Evolutionary conservation across 2,888 invertebrate genomes (phyloP).

Genomic region (Apodemia duryi): DNA sequence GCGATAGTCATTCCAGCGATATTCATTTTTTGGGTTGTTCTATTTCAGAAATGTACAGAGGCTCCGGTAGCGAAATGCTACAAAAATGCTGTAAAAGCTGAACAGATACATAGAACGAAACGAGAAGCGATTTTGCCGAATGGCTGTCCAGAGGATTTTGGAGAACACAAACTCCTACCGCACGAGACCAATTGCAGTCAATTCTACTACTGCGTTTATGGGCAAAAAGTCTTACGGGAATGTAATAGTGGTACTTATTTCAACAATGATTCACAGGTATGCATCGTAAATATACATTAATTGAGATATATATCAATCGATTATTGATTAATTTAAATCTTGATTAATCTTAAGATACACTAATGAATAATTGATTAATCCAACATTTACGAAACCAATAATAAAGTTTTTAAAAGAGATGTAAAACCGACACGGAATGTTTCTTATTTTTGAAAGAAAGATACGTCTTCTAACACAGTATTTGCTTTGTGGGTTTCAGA

Average conservation of each 20-base stretch:
- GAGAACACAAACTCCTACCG: conserved; percentile 38
- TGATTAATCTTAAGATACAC: too few species aligned
- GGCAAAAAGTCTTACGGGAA: conserved; percentile 30
- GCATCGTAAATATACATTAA: too few species aligned
- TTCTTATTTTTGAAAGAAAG: too few species aligned
- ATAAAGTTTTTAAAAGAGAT: too few species aligned
- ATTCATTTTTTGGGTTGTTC: background rate
- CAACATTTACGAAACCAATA: too few species aligned
- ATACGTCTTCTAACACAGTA: too few species aligned
- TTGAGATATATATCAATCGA: too few species aligned
- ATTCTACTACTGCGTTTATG: conserved; percentile 43
- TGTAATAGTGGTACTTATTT: conserved; percentile 37
- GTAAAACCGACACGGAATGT: too few species aligned
- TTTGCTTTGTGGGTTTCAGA: background rate
- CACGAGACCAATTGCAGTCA: conserved; percentile 41
- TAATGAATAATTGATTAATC: too few species aligned
- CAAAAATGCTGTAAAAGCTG: background rate
- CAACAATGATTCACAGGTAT: conserved; percentile 35
- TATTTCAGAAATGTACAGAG: background rate
- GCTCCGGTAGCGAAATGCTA: background rate
- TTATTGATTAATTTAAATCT: too few species aligned
- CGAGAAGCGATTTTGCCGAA: conserved; percentile 30
- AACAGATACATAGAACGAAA: background rate
- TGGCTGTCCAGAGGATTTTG: conserved; percentile 39
- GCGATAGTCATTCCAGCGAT: background rate